Evolutionary conservation across 2,113 vertebrate genomes (phyloP).

Genomic region (Mesitornis unicolor): DNA sequence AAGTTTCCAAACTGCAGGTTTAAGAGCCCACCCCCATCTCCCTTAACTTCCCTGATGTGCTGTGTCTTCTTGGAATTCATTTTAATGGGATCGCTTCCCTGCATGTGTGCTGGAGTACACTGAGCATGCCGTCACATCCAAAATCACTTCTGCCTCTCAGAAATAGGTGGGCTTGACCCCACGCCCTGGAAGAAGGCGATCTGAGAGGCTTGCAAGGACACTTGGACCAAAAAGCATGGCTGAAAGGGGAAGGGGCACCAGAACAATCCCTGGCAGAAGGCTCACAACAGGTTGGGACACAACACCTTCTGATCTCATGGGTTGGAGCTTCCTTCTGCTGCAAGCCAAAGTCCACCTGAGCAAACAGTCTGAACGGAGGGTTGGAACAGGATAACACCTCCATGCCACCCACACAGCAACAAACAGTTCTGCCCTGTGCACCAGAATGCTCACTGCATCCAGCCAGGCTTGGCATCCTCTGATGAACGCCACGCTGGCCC

Average conservation of each 20-base stretch:
- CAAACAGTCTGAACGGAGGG: neutral
- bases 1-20: neutral
- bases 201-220: neutral
- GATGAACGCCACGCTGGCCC: rapidly evolving
- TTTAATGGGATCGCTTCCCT: neutral
- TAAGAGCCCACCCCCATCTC: neutral
- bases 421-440: neutral
- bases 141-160: neutral
- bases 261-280: neutral
- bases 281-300: neutral
- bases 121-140: neutral
- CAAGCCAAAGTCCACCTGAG: conserved; percentile 25
- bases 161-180: neutral
- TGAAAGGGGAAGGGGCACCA: neutral
- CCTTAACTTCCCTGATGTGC: neutral
- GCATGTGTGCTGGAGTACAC: neutral
- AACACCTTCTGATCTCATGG: neutral
- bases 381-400: neutral
- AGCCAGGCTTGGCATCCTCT: neutral
- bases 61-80: neutral
- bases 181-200: neutral
- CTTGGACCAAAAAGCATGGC: rapidly evolving
- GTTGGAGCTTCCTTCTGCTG: neutral
- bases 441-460: rapidly evolving
- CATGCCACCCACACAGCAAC: rapidly evolving